Percentiles rank a stretch among this genome's conserved stretches.
Conservation (phyloP, 2,113 vertebrate genomes). For the Percopsis transmontana region DNA sequence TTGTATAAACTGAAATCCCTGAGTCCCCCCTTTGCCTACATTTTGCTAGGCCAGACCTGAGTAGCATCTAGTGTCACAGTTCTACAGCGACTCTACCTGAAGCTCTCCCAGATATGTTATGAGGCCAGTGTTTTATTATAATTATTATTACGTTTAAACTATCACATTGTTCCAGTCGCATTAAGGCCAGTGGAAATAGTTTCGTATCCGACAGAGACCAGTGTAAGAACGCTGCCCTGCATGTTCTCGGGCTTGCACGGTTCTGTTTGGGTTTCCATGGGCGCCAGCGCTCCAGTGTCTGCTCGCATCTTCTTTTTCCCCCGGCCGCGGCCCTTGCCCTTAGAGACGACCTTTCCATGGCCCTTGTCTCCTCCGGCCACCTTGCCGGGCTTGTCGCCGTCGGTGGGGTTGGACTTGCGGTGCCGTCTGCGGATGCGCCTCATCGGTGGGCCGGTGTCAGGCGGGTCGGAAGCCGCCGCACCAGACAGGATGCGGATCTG, state of each 20-base stretch:
- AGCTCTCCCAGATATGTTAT: not conserved
- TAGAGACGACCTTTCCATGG: slow-evolving; percentile 54
- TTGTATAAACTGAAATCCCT: not conserved
- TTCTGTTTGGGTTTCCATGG: slow-evolving; percentile 22
- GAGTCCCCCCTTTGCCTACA: not conserved
- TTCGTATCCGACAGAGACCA: slow-evolving; percentile 80
- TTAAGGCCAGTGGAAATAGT: slow-evolving; percentile 71
- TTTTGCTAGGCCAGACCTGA: slow-evolving; percentile 10
- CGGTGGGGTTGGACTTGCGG: slow-evolving; percentile 49
- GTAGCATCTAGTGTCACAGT: not conserved
- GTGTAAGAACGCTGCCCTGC: slow-evolving; percentile 73
- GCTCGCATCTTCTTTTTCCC: slow-evolving; percentile 53
- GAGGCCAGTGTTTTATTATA: not conserved
- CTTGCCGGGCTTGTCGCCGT: slow-evolving; percentile 54
- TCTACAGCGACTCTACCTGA: not conserved
- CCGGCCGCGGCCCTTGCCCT: slow-evolving; percentile 61
- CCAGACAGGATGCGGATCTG: slow-evolving; percentile 80
- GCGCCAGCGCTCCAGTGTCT: slow-evolving; percentile 10
- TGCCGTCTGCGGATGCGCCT: slow-evolving; percentile 73
- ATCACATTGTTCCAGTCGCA: slow-evolving; percentile 44
- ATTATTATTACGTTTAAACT: not conserved
- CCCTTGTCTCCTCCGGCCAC: slow-evolving; percentile 30
- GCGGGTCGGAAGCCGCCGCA: slow-evolving; percentile 66
- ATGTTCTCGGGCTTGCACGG: slow-evolving; percentile 52
- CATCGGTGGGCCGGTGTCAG: slow-evolving; percentile 47